A percentile compares a stretch with the other conserved stretches of the same genome.
phyloP scores from a whole-genome alignment of 2,797 vertebrate species.

The Setipinna tenuifilis region DNA sequence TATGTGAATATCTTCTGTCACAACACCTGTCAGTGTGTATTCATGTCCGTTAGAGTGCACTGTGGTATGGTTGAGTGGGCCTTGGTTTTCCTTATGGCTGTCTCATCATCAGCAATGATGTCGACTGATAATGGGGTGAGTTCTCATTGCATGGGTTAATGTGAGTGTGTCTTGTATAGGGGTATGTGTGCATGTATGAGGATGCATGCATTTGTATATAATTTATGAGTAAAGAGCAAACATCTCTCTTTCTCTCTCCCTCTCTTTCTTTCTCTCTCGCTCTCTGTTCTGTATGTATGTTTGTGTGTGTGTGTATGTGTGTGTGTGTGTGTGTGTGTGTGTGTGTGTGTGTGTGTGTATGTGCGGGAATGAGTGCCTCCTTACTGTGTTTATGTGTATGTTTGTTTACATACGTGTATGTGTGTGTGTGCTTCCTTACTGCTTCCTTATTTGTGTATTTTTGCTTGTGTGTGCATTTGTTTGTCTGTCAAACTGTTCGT shows the following conservation, averaged over 20 bases:
- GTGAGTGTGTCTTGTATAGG: neutral
- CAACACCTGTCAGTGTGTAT: neutral
- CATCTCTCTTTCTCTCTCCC: no score
- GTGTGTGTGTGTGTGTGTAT: constrained; percentile 15
- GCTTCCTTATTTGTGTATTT: no score
- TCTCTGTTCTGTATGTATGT: constrained; percentile 4
- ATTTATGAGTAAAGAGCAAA: no score
- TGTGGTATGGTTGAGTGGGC: neutral
- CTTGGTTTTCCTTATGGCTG: neutral
- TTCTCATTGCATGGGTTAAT: neutral
- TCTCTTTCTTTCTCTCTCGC: no score
- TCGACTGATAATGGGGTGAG: constrained; percentile 3
- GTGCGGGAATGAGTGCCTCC: neutral
- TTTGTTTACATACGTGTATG: neutral
- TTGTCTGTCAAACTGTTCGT: neutral
- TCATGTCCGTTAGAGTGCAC: neutral
- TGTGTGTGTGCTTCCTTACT: neutral
- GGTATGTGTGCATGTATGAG: neutral
- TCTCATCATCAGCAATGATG: neutral
- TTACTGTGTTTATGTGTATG: constrained; percentile 26
- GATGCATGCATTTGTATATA: neutral
- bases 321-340: constrained; percentile 21
- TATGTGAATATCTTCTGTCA: neutral
- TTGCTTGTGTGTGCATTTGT: neutral
- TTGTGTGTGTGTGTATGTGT: constrained; percentile 30